Base-by-base conservation (phyloP, 2,113 vertebrate species). In the Sphyrna mokarran region DNA sequence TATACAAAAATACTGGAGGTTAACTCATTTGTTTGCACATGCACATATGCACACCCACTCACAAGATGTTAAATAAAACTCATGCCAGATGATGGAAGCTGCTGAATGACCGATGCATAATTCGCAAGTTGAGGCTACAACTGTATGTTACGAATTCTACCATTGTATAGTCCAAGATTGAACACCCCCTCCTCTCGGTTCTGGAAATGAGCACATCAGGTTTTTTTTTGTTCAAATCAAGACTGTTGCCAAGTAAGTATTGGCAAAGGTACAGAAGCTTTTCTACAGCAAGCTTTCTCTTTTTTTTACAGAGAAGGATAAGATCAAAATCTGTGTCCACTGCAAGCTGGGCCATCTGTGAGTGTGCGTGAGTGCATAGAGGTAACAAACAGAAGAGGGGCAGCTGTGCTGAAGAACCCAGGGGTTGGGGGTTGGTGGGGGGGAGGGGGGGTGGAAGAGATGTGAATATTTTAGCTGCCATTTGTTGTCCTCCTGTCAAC, bases 401-500 rank as follows among this genome's bases (percentile, higher is more conserved):
- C 94, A 95, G 94, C 94, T 95, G 94, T 95, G 40, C 68, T 40
- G 94, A 72, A 69, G 94, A 95, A 9, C 94, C 94, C 94, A 95
- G 72, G 66, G 87, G 69, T 68, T 40, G 40, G 94, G 61, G 61
- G 61, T 9, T 63, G 61, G 61, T 68, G 93, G 68, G 48, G 48
- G 48, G 48, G 1, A 3, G 48, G 1, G 48, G 48, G 48, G 48
- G 48, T 2, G 48, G 48, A 54, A 54, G 4, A 95, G 94, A 95
- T 72, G 23, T 16, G 94, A 95, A 13, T 33, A 23, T 43, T 95
- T 72, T 48, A 95, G 37, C 43, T 72, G 69, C 94, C 94, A 95
- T 95, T 95, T 95, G 94, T 95, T 95, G 94, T 72, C 69, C 94
- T 54, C 94, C 69, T 95, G 94, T 95, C 94, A 95, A 33, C 94